Conservation (phyloP, 2,888 invertebrate species). For the Tanytarsus gracilentus region DNA sequence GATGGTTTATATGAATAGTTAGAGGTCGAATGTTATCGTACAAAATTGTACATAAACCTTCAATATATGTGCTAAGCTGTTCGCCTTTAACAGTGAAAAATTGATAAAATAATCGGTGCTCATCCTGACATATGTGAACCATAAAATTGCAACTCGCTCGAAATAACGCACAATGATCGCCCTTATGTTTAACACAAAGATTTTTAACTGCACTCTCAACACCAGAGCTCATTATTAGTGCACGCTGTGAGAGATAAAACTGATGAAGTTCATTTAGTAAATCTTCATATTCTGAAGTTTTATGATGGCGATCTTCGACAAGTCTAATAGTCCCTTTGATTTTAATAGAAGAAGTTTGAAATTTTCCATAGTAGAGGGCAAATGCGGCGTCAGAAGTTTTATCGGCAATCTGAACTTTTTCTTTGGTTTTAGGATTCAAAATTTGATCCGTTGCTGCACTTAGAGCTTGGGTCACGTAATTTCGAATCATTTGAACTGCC, state of each 20-base stretch:
- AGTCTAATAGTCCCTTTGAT: conserved; percentile 71
- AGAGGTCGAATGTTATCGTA: conserved; percentile 90
- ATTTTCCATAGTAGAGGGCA: conserved; percentile 88
- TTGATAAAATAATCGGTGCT: conserved; percentile 81
- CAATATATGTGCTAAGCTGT: conserved; percentile 66
- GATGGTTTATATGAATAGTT: conserved; percentile 91
- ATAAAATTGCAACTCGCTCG: conserved; percentile 83
- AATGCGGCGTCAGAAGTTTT: conserved; percentile 56
- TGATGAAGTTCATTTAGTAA: conserved; percentile 72
- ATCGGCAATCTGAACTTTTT: conserved; percentile 31
- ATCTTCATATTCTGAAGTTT: conserved; percentile 62
- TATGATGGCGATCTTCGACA: conserved; percentile 66
- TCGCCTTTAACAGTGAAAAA: conserved; percentile 68
- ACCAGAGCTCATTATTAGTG: conserved; percentile 58
- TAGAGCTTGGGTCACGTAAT: conserved; percentile 67
- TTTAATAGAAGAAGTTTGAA: conserved; percentile 83
- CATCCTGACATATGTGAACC: conserved; percentile 90
- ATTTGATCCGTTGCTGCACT: conserved; percentile 56
- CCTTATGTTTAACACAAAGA: conserved; percentile 53
- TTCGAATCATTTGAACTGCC: conserved; percentile 68
- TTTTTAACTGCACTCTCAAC: conserved; percentile 60
- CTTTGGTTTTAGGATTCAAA: conserved; percentile 37
- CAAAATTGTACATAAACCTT: conserved; percentile 72
- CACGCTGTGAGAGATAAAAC: conserved; percentile 68
- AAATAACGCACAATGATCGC: conserved; percentile 74